Evolutionary conservation across 2,113 vertebrate genomes (phyloP), one percentile per base, ranked within the genome.

Genomic region (Sander vitreus): DNA sequence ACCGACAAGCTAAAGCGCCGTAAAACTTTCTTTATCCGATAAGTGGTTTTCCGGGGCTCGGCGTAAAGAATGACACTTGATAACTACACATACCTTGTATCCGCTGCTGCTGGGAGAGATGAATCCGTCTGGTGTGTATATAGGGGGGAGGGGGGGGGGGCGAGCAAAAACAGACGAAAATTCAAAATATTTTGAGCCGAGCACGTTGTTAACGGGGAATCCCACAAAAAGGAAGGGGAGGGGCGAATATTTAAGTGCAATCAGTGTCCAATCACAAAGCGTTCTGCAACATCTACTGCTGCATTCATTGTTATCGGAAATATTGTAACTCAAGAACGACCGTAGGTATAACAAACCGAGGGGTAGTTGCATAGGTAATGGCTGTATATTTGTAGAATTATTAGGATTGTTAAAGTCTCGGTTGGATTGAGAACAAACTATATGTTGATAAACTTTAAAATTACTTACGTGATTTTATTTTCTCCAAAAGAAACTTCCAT

Each of bases 121-220:
- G 50, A 81, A 39, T 80, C 76, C 74, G 10, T 43, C 47, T 0
- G 2, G 0, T 3, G 12, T 1, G 8, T 0, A 15, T 0, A 0
- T 1, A 4, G 5, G 25, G 2, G n/a, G n/a, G n/a, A n/a, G n/a
- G n/a, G n/a, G n/a, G n/a, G n/a, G n/a, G n/a, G 2, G 5, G 0
- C 10, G 4, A 25, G 12, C 0, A 1, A n/a, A n/a, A 66, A 30
- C 3, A 1, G 4, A 0, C 0, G 3, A 25, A 48, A 59, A 70
- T 33, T 74, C 87, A 79, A 81, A 93, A 91, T 90, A 81, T 90
- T 92, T 72, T 85, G 68, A 0, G 0, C 1, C 0, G 16, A 90
- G 36, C 88, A 90, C 91, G 89, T 36, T 93, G 81, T 43, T 5
- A 19, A 18, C 2, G 91, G 91, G 89, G 86, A 88, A 77, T 92